Conservation (phyloP, 2,888 invertebrate species). For the Oscheius sp. region DNA sequence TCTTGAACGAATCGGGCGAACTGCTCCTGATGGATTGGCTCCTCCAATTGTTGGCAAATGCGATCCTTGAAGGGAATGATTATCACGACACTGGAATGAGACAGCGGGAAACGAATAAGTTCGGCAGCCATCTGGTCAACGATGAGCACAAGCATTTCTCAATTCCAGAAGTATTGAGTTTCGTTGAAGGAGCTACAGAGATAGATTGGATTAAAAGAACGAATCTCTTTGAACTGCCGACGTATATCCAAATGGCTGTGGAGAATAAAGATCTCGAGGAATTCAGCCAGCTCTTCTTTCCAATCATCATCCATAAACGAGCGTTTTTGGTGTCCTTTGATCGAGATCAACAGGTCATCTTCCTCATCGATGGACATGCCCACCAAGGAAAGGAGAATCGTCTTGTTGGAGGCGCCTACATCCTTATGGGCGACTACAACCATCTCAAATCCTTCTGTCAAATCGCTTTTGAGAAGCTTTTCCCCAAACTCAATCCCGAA, state of each 20-base stretch:
- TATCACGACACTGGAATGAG: background rate
- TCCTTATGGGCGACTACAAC: background rate
- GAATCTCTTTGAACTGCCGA: background rate
- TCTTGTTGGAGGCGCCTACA: background rate
- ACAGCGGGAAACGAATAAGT: background rate
- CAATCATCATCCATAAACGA: background rate
- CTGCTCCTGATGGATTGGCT: background rate
- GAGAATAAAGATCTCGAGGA: background rate
- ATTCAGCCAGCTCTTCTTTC: constrained; percentile 6
- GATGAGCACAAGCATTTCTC: background rate
- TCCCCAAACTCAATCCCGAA: background rate
- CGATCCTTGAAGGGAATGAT: constrained; percentile 13
- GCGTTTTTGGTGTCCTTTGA: background rate
- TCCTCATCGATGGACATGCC: constrained; percentile 12
- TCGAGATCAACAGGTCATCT: background rate
- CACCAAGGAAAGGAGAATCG: background rate
- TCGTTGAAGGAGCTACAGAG: background rate
- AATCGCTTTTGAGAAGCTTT: background rate
- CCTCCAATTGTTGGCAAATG: background rate
- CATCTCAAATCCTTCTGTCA: background rate
- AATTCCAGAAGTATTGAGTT: background rate
- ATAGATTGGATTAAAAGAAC: background rate
- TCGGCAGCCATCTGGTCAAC: background rate
- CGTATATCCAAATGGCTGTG: background rate
- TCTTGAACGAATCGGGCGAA: too few relatives aligned